These are phyloP conservation scores for Vannuccia rotundouncinata DNA, from an alignment of 2,888 invertebrate genomes.

Conservation along the genomic window DNA sequence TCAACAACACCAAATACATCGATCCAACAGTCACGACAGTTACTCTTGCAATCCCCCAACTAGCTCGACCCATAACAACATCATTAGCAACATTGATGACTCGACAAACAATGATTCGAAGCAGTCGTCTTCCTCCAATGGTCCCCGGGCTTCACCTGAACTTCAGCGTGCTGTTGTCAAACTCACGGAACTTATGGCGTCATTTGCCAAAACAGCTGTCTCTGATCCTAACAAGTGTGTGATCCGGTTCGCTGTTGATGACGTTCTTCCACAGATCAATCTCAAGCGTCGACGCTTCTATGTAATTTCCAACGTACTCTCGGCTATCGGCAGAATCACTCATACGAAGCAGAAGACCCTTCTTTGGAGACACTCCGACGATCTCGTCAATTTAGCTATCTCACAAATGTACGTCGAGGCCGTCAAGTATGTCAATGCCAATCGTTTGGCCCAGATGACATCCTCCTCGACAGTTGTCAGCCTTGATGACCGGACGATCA, in stretches of 20 bases:
- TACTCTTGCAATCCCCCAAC: background rate
- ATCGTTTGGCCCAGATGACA: background rate
- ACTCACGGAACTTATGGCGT: background rate
- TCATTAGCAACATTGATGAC: background rate
- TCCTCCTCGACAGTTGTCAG: background rate
- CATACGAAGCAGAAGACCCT: background rate
- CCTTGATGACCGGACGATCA: background rate
- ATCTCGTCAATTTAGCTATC: background rate
- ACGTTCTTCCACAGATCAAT: background rate
- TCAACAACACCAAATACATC: background rate
- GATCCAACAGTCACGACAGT: background rate
- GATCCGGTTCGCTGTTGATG: background rate
- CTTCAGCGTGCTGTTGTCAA: background rate
- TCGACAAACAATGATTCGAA: background rate
- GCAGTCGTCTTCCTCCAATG: background rate
- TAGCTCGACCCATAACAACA: background rate
- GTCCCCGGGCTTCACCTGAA: background rate
- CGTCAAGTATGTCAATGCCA: background rate
- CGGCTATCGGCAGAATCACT: background rate
- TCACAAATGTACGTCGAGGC: background rate
- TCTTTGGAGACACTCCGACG: background rate
- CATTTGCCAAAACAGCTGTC: background rate
- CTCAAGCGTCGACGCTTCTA: slow-evolving; percentile 6
- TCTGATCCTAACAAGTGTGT: background rate
- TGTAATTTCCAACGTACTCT: slow-evolving; percentile 3